phyloP scores from a whole-genome alignment of 2,113 vertebrate species.

The Melanotaenia duboulayi region DNA sequence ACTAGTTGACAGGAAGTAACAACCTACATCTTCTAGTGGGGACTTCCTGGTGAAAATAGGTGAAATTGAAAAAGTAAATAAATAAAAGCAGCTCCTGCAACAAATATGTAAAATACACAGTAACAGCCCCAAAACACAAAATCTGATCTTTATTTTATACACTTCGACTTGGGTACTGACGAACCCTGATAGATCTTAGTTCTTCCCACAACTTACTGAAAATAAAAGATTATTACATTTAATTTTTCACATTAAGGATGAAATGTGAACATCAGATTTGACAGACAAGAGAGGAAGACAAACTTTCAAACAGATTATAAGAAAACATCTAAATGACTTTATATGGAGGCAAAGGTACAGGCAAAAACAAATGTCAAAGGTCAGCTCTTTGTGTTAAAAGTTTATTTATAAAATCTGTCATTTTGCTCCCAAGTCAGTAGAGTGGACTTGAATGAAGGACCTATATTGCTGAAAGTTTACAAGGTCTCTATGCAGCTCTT shows the following conservation, averaged over 20 bases:
- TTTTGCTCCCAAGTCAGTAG: not conserved
- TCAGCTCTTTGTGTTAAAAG: not conserved
- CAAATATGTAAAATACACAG: not conserved
- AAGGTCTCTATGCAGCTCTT: too few species aligned
- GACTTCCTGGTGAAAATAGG: constrained; percentile 28
- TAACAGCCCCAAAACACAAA: not conserved
- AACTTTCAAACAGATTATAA: too few species aligned
- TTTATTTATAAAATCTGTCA: not conserved
- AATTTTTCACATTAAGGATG: too few species aligned
- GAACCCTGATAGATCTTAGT: too few species aligned
- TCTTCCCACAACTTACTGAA: too few species aligned
- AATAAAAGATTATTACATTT: too few species aligned
- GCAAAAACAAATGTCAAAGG: not conserved
- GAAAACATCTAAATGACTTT: too few species aligned
- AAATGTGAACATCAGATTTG: too few species aligned
- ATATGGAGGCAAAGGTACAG: too few species aligned
- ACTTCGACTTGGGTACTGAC: too few species aligned
- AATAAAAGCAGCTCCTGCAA: constrained; percentile 35
- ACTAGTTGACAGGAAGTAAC: constrained; percentile 38
- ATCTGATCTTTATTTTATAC: not conserved
- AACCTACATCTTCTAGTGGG: constrained; percentile 39
- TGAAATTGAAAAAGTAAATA: constrained; percentile 42
- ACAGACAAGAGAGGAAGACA: too few species aligned
- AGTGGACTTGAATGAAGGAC: not conserved
- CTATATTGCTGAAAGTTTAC: not conserved